phyloP scores from a whole-genome alignment of 2,797 vertebrate species.

The Rhinatrema bivittatum region DNA sequence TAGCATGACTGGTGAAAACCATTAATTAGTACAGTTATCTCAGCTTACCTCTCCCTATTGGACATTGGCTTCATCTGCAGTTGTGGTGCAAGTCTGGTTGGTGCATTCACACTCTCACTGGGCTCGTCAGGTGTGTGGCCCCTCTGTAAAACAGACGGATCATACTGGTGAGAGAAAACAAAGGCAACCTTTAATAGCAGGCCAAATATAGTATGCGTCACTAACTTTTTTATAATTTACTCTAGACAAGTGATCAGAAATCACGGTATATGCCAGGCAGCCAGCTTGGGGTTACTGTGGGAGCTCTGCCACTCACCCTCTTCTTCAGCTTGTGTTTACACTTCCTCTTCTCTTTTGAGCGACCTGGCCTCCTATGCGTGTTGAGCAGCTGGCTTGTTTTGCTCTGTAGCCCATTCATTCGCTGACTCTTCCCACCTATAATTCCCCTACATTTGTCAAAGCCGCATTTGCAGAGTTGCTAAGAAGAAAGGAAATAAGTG shows the following conservation, averaged over 20 bases:
- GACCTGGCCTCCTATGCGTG: conserved; percentile 70
- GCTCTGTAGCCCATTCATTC: conserved; percentile 74
- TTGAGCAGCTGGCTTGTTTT: conserved; percentile 58
- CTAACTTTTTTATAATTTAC: not conserved
- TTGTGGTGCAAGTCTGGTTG: conserved; percentile 76
- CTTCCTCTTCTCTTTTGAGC: conserved; percentile 94
- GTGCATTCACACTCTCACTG: conserved; percentile 66
- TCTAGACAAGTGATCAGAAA: not conserved
- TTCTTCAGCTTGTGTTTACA: conserved; percentile 97
- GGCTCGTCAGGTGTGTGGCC: conserved; percentile 74
- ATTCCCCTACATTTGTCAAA: conserved; percentile 90
- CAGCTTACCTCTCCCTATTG: conserved; percentile 83
- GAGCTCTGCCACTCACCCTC: conserved; percentile 62
- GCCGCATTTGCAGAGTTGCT: conserved; percentile 91
- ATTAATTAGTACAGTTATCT: too few relatives aligned
- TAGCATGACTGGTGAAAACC: too few relatives aligned
- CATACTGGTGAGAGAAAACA: conserved; percentile 2
- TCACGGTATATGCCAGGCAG: too few relatives aligned
- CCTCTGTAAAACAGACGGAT: conserved; percentile 44
- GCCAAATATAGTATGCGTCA: not conserved
- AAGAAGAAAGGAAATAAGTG: conserved; percentile 4
- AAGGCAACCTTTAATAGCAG: too few relatives aligned
- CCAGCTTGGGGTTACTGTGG: too few relatives aligned
- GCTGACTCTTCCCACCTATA: conserved; percentile 88
- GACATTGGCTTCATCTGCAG: conserved; percentile 98